A percentile compares a stretch with the other conserved stretches of the same genome.
Conservation (phyloP, 2,113 vertebrate species). For the Bubalus kerabau region DNA sequence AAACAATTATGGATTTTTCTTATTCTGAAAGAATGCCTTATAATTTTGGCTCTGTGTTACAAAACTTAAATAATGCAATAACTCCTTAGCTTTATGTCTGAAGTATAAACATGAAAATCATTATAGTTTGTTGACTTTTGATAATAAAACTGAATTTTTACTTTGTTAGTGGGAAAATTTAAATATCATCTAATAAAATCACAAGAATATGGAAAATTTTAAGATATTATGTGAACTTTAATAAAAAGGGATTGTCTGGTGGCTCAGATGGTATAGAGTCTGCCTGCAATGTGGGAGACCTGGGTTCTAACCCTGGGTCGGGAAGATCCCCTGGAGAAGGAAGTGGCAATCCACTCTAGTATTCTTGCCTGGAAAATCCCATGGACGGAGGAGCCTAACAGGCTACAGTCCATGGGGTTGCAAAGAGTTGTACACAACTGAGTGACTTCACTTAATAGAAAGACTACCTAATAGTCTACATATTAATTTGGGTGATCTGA, state of each 20-base stretch:
- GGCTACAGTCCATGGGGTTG: neutral
- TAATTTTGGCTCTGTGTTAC: neutral
- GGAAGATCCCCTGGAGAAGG: neutral
- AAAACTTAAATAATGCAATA: neutral
- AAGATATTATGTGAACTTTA: neutral
- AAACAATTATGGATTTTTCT: neutral
- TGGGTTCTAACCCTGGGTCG: rapidly evolving
- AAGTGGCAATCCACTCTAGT: neutral
- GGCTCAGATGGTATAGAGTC: neutral
- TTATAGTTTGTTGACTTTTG: neutral
- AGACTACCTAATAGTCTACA: neutral
- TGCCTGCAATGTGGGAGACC: neutral
- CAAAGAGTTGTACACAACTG: neutral
- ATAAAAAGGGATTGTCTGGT: neutral
- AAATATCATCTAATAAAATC: neutral
- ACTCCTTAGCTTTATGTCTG: neutral
- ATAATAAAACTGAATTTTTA: neutral
- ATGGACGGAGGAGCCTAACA: neutral
- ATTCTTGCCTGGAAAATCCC: neutral
- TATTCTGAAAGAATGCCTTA: conserved; percentile 3
- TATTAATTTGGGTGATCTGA: neutral
- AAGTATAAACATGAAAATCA: neutral
- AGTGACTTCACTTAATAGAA: neutral
- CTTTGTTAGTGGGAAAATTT: neutral
- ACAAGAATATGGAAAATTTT: neutral